Base-by-base conservation (phyloP, 2,797 vertebrate species). In the Poeciliopsis gracilis region DNA sequence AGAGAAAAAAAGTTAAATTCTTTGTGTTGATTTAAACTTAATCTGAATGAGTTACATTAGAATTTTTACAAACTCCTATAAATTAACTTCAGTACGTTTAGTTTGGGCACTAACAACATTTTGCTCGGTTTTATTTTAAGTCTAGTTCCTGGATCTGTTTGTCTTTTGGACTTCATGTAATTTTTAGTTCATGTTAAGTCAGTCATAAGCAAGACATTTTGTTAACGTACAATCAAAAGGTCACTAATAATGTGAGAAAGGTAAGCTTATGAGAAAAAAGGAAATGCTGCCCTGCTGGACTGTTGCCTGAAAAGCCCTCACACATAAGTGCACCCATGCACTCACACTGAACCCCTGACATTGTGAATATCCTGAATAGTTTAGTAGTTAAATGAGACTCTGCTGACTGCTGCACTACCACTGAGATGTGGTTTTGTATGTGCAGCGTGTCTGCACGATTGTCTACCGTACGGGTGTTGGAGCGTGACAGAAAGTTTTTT, bases 381-480 rank as follows among this genome's bases (percentile, higher is more conserved):
- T 90, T 87, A 89, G 87, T 66, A 76, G 61, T 80, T 92, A 88
- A 93, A 92, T 87, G 83, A 89, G 83, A 75, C 83, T 76, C 83
- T 90, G 88, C 88, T 91, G 88, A 92, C 79, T 73, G 77, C 82
- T 88, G 72, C 82, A 88, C 70, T 76, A 82, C 76, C 72, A 74
- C 76, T 67, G 66, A 45, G 28, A n/a, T 71, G 61, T 69, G 76
- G 30, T 33, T 77, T 33, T 76, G 12, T 63, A 18, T 59, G n/a
- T 55, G 5, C 13, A 57, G 76, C 16, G 28, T 73, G 69, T 76
- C 41, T 81, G 63, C 28, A 46, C 67, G 59, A 73, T 77, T 76
- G 28, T 70, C 43, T 67, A 25, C 55, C 47, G 41, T 63, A 30
- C 66, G 41, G 70, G 71, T 80, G 79, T 74, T 46, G 23, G 33